A percentile compares a stretch with the other conserved stretches of the same genome.
These are phyloP conservation scores for Vireo altiloquus DNA, from an alignment of 2,113 vertebrate species.

Conservation along the genomic window DNA sequence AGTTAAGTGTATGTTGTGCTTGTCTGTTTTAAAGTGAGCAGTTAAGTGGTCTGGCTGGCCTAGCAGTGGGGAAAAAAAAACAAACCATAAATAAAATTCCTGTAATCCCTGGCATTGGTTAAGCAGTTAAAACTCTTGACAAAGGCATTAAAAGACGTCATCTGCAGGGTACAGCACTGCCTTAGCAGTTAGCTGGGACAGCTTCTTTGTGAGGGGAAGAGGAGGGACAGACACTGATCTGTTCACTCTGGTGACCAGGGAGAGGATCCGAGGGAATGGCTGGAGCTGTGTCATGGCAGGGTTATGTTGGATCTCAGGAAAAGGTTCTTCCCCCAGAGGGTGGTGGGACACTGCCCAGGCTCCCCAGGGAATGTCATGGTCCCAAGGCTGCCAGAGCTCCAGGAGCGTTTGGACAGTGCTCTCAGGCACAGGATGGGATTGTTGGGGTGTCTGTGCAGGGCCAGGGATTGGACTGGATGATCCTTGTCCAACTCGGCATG, in stretches of 20 bases:
- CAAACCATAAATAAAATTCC: neutral
- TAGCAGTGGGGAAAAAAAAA: neutral
- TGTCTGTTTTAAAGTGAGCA: neutral
- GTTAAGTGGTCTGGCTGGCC: neutral
- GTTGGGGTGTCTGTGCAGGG: neutral
- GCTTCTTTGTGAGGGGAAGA: neutral
- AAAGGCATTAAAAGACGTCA: neutral
- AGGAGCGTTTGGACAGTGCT: fast-evolving
- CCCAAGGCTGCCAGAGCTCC: neutral
- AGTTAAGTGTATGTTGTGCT: neutral
- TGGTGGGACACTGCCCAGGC: fast-evolving
- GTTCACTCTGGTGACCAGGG: neutral
- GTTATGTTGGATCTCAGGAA: neutral
- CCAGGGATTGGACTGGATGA: neutral
- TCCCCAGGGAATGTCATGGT: neutral
- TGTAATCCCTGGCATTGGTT: neutral
- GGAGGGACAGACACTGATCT: neutral
- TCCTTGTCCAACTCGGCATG: neutral
- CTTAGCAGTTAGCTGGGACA: neutral
- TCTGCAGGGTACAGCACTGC: neutral
- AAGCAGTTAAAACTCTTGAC: neutral
- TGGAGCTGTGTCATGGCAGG: neutral
- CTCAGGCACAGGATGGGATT: neutral
- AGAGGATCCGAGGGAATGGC: neutral
- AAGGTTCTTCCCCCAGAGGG: neutral